Evolutionary conservation across 2,113 vertebrate genomes (phyloP).

Genomic region (Antechinus flavipes): DNA sequence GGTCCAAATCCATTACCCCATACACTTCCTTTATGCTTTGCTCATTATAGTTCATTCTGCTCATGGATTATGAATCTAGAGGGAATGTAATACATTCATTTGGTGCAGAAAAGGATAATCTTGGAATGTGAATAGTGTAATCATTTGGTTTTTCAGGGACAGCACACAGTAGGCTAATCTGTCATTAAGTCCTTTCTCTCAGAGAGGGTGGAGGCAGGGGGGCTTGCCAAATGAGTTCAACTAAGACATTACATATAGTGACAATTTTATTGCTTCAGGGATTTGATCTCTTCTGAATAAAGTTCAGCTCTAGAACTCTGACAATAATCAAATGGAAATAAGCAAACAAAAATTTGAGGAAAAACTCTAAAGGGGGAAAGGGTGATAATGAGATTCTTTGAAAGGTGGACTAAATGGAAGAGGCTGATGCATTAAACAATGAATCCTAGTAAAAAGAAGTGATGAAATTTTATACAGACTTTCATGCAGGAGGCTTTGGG

Average conservation of each 20-base stretch:
- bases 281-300: background rate
- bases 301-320: background rate
- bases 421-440: background rate
- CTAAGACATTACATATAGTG: background rate
- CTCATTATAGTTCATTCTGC: background rate
- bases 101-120: background rate
- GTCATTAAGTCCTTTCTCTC: background rate
- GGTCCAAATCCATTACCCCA: background rate
- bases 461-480: background rate
- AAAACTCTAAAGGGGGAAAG: background rate
- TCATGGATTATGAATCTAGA: background rate
- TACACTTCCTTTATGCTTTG: background rate
- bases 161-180: background rate
- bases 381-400: constrained; percentile 2
- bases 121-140: background rate
- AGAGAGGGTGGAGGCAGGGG: background rate
- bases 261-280: background rate
- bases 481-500: background rate
- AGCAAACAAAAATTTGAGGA: background rate
- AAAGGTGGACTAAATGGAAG: background rate
- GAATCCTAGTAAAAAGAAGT: background rate
- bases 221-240: background rate
- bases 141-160: background rate
- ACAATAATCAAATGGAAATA: background rate
- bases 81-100: background rate